Evolutionary conservation across 92 coral and sea anemone species (phyloP).

Genomic region (Zoanthus sociatus): DNA sequence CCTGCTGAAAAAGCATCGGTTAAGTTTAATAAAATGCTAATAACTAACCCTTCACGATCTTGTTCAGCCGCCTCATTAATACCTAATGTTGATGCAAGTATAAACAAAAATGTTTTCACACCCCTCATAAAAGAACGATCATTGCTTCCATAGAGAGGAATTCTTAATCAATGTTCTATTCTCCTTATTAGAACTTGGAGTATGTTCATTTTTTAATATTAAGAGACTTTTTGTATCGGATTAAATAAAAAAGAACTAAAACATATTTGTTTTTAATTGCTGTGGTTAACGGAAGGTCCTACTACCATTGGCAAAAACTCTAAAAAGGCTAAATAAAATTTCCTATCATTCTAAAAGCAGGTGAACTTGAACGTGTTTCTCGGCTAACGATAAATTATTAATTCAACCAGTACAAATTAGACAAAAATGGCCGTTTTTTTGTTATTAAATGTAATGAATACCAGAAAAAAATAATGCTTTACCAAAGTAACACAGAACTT

Average conservation of each 20-base stretch:
- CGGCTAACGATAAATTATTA: conserved; percentile 18
- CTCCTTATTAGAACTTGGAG: not conserved
- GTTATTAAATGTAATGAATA: not conserved
- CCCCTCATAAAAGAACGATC: not conserved
- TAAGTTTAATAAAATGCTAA: conserved; percentile 40
- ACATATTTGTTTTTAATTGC: not conserved
- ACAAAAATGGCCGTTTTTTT: not conserved
- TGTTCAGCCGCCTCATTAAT: conserved; percentile 26
- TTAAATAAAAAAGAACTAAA: not conserved
- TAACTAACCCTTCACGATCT: conserved; percentile 30
- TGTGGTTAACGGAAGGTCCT: conserved; percentile 8
- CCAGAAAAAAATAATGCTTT: not conserved
- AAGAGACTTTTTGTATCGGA: not conserved
- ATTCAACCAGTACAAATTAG: not conserved
- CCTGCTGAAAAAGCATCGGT: conserved; percentile 34
- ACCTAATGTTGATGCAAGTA: conserved; percentile 7
- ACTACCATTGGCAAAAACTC: conserved; percentile 7
- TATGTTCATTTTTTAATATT: not conserved
- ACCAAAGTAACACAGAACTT: not conserved
- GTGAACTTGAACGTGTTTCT: conserved; percentile 2
- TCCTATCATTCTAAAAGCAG: conserved; percentile 9
- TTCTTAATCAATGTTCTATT: conserved; percentile 8
- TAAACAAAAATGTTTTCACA: conserved; percentile 17
- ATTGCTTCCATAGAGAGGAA: not conserved
- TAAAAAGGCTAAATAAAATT: conserved; percentile 18